phyloP scores from a whole-genome alignment of 2,888 invertebrate species.

The Heliconius ethilla region DNA sequence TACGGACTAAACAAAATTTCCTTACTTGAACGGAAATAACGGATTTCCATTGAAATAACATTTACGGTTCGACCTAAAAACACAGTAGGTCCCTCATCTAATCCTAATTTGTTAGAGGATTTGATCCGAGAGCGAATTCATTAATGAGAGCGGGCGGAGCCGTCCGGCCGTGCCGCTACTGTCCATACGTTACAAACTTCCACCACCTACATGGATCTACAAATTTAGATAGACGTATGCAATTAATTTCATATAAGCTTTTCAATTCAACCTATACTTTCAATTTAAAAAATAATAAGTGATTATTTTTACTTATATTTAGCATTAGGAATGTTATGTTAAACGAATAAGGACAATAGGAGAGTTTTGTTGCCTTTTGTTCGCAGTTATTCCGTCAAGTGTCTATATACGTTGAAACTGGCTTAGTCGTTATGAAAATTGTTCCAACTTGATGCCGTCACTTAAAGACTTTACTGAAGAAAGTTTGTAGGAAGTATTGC shows the following conservation, averaged over 20 bases:
- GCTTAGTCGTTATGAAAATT: constrained; percentile 38
- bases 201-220: constrained; percentile 36
- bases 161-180: constrained; percentile 27
- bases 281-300: background rate
- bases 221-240: constrained; percentile 31
- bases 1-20: constrained; percentile 23
- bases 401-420: constrained; percentile 19
- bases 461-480: constrained; percentile 26
- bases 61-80: constrained; percentile 66
- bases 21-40: constrained; percentile 49
- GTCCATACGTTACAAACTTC: constrained; percentile 35
- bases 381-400: constrained; percentile 17
- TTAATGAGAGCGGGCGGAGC: constrained; percentile 53
- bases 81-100: constrained; percentile 63
- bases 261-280: constrained; percentile 9
- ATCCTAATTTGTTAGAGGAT: constrained; percentile 73
- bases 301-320: no score
- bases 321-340: no score
- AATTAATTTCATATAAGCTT: constrained; percentile 30
- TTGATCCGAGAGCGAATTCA: constrained; percentile 60
- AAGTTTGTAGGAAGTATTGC: constrained; percentile 32
- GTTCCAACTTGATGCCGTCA: constrained; percentile 31
- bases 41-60: constrained; percentile 64
- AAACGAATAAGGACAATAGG: background rate
- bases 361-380: constrained; percentile 16